Conservation (phyloP, 2,888 invertebrate genomes). For the Mythimna ferrago region DNA sequence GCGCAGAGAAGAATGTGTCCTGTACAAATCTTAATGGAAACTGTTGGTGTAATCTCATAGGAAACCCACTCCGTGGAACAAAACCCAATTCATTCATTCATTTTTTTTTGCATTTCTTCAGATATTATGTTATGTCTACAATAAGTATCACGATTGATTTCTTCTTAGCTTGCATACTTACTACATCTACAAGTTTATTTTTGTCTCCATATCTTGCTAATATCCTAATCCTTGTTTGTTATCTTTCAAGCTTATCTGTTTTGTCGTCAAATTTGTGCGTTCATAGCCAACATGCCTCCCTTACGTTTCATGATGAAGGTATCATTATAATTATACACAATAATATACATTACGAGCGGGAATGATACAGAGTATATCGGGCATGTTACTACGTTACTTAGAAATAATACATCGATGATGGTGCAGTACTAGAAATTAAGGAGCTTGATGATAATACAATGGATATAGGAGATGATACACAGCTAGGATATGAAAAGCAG, state of each 20-base stretch:
- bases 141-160: neutral
- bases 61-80: neutral
- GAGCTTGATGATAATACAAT: constrained; percentile 8
- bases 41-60: neutral
- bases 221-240: neutral
- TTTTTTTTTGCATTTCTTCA: too few species aligned
- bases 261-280: constrained; percentile 50
- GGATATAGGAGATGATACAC: constrained; percentile 3
- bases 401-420: constrained; percentile 40
- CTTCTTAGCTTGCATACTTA: neutral
- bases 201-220: neutral
- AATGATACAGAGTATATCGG: constrained; percentile 82
- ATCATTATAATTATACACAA: constrained; percentile 83
- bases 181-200: neutral
- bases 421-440: constrained; percentile 18
- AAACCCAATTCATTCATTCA: too few species aligned
- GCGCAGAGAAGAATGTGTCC: neutral
- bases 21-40: neutral
- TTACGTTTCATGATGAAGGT: constrained; percentile 77
- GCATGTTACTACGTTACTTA: constrained; percentile 79
- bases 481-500: constrained; percentile 25
- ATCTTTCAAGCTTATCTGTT: neutral
- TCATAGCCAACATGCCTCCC: constrained; percentile 67
- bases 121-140: neutral
- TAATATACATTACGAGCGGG: constrained; percentile 82